phyloP scores from a whole-genome alignment of 2,113 vertebrate genomes.

The Sciurus niger region DNA sequence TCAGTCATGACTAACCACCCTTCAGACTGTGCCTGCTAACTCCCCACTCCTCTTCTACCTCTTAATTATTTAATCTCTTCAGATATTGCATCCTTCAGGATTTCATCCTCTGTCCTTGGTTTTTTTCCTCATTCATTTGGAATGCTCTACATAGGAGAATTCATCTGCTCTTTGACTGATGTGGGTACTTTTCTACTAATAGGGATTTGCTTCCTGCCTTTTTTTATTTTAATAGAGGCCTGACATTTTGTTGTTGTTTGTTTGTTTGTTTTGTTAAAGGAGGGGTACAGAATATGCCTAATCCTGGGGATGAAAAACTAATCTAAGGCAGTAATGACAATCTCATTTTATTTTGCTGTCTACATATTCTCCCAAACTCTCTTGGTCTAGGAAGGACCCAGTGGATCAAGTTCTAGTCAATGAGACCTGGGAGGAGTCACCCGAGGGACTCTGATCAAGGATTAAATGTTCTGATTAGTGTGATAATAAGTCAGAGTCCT shows the following conservation, averaged over 20 bases:
- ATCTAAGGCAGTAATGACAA: not conserved
- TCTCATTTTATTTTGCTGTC: not conserved
- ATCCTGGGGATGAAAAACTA: not conserved
- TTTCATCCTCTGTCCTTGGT: not conserved
- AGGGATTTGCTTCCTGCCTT: not conserved
- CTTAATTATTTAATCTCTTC: not conserved
- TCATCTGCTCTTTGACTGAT: not conserved
- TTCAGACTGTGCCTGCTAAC: not conserved
- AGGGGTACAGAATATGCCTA: not conserved
- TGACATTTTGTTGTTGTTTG: not conserved
- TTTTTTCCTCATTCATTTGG: slow-evolving; percentile 1
- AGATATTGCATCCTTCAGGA: not conserved
- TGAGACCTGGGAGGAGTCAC: not conserved
- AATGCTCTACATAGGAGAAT: not conserved
- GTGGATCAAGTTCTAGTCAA: not conserved
- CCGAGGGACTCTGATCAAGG: not conserved
- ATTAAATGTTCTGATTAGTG: not conserved
- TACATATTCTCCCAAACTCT: not conserved
- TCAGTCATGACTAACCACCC: too few relatives aligned
- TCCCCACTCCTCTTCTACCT: not conserved
- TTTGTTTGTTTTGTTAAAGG: too few relatives aligned
- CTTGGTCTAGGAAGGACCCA: not conserved
- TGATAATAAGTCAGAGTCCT: not conserved
- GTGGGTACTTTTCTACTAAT: not conserved
- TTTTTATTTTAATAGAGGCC: not conserved